Conservation (phyloP, 2,113 vertebrate species). For the Thinocorus orbignyianus region DNA sequence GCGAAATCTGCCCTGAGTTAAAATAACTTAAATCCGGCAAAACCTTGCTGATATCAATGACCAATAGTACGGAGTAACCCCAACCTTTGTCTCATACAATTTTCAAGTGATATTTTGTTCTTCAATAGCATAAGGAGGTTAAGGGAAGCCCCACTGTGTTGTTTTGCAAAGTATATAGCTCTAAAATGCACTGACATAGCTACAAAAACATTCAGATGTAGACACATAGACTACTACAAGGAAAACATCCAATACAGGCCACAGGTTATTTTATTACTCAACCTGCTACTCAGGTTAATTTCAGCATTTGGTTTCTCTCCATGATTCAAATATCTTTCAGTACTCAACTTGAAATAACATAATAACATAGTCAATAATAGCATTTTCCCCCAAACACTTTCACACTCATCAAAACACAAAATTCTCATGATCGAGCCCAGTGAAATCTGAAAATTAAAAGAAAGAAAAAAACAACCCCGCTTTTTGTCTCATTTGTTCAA, state of each 20-base stretch:
- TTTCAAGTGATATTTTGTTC: neutral
- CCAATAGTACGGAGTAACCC: neutral
- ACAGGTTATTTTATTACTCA: neutral
- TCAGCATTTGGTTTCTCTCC: neutral
- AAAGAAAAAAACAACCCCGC: accelerated
- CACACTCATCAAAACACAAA: neutral
- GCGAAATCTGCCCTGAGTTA: neutral
- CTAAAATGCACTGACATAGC: neutral
- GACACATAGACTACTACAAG: neutral
- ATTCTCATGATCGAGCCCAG: neutral
- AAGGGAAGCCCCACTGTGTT: neutral
- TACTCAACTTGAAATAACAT: neutral
- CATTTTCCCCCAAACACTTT: neutral
- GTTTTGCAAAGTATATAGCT: neutral
- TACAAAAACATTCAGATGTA: neutral
- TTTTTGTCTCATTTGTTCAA: neutral
- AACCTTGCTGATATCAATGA: neutral
- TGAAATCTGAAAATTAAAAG: neutral
- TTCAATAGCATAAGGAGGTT: neutral
- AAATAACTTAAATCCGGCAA: neutral
- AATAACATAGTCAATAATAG: neutral
- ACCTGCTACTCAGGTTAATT: neutral
- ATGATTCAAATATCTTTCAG: neutral
- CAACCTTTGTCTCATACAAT: neutral
- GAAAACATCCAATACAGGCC: neutral